These are phyloP conservation scores for Diceros bicornis DNA, from an alignment of 2,797 vertebrate genomes.

Conservation along the genomic window DNA sequence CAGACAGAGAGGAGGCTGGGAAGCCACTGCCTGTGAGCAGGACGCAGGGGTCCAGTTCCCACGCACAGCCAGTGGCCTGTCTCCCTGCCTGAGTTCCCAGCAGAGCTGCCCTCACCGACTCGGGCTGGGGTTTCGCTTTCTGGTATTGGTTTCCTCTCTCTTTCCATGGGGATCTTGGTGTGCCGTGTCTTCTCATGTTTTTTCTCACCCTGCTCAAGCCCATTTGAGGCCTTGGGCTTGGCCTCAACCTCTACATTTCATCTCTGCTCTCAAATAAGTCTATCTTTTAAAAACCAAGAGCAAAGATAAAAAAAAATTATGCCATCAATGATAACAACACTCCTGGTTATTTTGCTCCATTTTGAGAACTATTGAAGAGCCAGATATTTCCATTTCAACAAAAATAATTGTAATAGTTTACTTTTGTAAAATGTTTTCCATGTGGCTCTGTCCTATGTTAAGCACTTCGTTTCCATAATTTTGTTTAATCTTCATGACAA, in stretches of 20 bases:
- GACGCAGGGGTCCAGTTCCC: slow-evolving; percentile 73
- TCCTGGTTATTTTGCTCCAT: slow-evolving; percentile 30
- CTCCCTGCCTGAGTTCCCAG: background rate
- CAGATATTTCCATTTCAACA: slow-evolving; percentile 6
- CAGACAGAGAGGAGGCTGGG: slow-evolving; percentile 53
- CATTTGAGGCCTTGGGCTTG: background rate
- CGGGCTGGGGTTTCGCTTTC: slow-evolving; percentile 22
- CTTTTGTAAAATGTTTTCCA: background rate
- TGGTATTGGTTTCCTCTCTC: slow-evolving; percentile 76
- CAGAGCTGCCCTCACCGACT: background rate
- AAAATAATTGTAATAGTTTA: background rate
- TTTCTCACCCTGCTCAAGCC: slow-evolving; percentile 4
- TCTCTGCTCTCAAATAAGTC: background rate
- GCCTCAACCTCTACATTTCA: background rate
- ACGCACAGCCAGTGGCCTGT: background rate
- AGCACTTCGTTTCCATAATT: background rate
- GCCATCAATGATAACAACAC: background rate
- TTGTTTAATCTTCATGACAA: background rate
- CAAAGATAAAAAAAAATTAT: background rate
- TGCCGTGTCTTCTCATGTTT: background rate
- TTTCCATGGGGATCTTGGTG: slow-evolving; percentile 63
- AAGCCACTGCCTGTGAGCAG: slow-evolving; percentile 8
- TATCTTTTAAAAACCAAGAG: background rate
- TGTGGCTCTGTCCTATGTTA: background rate
- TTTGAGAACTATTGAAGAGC: slow-evolving; percentile 34